Evolutionary conservation across 2,113 vertebrate species (phyloP).

Genomic region (Enhydra lutris): DNA sequence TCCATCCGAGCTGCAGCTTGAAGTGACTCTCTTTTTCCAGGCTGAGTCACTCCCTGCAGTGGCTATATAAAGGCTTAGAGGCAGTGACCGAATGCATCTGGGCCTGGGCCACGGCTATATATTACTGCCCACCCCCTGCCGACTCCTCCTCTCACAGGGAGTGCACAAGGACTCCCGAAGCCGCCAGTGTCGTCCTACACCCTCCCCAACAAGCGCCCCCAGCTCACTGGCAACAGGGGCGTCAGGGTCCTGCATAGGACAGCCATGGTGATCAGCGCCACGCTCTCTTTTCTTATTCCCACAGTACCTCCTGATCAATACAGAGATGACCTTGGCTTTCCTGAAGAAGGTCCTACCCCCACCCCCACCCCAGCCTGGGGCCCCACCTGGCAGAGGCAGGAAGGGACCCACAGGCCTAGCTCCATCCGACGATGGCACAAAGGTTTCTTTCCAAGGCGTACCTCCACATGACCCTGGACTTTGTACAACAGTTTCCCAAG

Average conservation of each 20-base stretch:
- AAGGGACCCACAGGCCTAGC: background rate
- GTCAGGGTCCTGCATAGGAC: background rate
- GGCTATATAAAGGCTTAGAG: constrained; percentile 66
- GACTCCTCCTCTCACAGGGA: background rate
- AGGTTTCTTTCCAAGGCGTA: background rate
- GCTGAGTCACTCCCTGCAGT: constrained; percentile 64
- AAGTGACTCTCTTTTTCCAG: constrained; percentile 72
- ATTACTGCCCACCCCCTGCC: constrained; percentile 11
- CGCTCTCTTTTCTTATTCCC: background rate
- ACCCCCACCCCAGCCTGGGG: background rate
- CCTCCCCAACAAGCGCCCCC: background rate
- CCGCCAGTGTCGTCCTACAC: background rate
- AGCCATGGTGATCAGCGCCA: background rate
- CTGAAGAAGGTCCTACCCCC: background rate
- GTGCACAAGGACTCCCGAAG: background rate
- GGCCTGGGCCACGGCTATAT: constrained; percentile 39
- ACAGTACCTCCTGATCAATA: background rate
- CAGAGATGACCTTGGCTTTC: background rate
- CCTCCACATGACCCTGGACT: background rate
- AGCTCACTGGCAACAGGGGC: background rate
- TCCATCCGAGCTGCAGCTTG: constrained; percentile 16
- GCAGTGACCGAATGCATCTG: constrained; percentile 55
- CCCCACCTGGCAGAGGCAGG: background rate
- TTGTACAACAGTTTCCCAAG: background rate
- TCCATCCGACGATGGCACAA: rapidly evolving